phyloP scores from a whole-genome alignment of 2,113 vertebrate species.

The Catharus fuscescens region DNA sequence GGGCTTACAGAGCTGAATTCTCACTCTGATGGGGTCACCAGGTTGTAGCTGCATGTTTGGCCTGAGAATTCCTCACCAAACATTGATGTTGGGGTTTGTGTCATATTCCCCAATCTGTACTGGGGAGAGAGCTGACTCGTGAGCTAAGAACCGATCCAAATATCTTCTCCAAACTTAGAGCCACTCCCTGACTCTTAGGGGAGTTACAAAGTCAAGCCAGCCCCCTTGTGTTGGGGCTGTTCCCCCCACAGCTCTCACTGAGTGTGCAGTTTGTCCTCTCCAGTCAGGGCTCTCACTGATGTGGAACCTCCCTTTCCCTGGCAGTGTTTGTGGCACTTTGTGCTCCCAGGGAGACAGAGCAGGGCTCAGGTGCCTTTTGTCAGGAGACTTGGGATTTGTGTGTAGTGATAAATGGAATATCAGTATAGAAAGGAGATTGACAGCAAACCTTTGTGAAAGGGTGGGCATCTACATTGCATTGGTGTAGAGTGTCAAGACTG shows the following conservation, averaged over 20 bases:
- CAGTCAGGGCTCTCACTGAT: accelerated
- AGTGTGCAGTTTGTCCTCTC: background rate
- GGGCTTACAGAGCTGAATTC: background rate
- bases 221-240: accelerated
- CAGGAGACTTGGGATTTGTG: accelerated
- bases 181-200: accelerated
- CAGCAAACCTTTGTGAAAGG: background rate
- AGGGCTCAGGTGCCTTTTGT: background rate
- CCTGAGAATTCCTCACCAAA: accelerated
- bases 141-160: accelerated
- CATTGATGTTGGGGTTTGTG: accelerated
- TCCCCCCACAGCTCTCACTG: accelerated
- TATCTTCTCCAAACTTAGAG: background rate
- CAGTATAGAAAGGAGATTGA: background rate
- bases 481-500: background rate
- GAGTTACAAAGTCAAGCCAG: background rate
- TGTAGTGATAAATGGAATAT: background rate
- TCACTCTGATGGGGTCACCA: accelerated
- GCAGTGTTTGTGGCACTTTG: accelerated
- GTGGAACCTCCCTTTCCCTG: background rate
- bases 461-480: background rate
- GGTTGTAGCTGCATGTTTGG: background rate
- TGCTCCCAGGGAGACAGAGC: background rate
- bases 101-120: accelerated
- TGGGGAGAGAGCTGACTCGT: accelerated